Evolutionary conservation across 2,113 vertebrate genomes (phyloP).

Genomic region (Hypomesus transpacificus): DNA sequence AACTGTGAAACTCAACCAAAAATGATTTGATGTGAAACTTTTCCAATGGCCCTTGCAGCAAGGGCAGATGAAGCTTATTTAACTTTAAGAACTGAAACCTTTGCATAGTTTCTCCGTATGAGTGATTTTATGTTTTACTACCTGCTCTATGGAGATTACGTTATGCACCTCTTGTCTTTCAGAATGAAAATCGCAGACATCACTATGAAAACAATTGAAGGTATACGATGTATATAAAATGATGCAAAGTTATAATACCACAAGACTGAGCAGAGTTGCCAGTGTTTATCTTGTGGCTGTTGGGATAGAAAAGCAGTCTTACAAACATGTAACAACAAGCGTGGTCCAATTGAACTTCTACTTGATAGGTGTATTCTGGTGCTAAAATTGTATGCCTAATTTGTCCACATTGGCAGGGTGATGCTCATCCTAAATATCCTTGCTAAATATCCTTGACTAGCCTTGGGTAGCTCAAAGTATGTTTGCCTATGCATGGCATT

Average conservation of each 20-base stretch:
- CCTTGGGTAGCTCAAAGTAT: no score
- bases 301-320: background rate
- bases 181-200: constrained; percentile 96
- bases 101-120: constrained; percentile 16
- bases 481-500: no score
- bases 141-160: constrained; percentile 66
- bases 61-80: background rate
- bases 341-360: background rate
- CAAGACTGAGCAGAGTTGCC: background rate
- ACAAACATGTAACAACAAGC: background rate
- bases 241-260: constrained; percentile 26
- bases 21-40: no score
- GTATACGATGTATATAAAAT: constrained; percentile 68
- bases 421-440: no score
- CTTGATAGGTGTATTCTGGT: background rate
- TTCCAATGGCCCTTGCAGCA: constrained; percentile 17
- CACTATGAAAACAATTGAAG: constrained; percentile 85
- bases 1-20: no score
- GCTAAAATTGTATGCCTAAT: background rate
- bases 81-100: background rate
- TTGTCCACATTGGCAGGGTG: background rate
- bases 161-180: constrained; percentile 90
- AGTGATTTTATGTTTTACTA: constrained; percentile 37
- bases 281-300: no score
- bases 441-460: no score